Percentiles rank a stretch among this genome's conserved stretches.
Evolutionary conservation across 2,888 invertebrate genomes (phyloP).

Genomic region (Stegophylla sp.): DNA sequence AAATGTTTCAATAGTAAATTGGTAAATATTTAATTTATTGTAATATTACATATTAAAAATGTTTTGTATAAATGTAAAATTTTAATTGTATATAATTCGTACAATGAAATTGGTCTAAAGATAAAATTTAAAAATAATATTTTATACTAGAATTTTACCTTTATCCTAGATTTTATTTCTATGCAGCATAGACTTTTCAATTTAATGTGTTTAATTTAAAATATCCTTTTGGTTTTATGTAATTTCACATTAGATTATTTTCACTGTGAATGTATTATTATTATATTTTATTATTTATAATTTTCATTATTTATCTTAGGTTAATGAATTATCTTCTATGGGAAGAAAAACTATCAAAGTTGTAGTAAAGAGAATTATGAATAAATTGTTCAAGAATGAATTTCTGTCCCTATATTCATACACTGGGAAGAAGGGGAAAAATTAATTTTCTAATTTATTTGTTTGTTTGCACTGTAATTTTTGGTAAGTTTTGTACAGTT

Average conservation of each 20-base stretch:
- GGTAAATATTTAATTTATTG: conserved; percentile 11
- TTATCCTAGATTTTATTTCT: no score
- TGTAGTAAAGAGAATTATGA: conserved; percentile 5
- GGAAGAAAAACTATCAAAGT: conserved; percentile 1
- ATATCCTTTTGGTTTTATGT: no score
- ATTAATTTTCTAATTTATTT: background rate
- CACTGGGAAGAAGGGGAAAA: background rate
- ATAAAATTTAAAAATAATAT: no score
- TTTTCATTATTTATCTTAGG: background rate
- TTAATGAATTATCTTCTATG: conserved; percentile 6
- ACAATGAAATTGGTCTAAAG: no score
- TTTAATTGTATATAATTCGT: no score
- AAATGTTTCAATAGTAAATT: background rate
- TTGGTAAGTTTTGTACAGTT: conserved; percentile 15
- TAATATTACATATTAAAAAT: no score
- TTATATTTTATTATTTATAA: background rate
- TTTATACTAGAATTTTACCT: no score
- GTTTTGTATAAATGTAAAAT: no score
- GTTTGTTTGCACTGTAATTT: conserved; percentile 4
- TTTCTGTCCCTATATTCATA: background rate
- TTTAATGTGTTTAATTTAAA: no score
- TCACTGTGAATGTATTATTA: no score
- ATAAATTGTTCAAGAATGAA: background rate
- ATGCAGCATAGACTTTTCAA: no score
- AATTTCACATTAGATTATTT: no score